phyloP scores from a whole-genome alignment of 2,113 vertebrate genomes.

The Sialia sialis region DNA sequence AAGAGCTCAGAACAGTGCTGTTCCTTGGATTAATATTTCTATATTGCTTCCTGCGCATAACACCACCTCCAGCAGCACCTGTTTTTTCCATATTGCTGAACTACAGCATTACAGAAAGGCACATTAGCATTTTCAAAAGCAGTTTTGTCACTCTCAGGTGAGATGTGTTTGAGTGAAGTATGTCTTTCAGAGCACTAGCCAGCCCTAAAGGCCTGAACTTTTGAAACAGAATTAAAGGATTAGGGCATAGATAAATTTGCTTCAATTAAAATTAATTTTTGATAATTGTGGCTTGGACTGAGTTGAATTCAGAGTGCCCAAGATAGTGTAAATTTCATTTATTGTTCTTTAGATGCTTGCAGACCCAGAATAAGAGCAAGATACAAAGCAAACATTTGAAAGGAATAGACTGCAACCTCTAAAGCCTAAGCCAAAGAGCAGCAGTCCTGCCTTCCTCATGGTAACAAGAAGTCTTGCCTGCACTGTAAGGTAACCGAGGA shows the following conservation, averaged over 20 bases:
- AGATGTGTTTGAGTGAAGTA: neutral
- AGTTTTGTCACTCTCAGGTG: neutral
- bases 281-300: neutral
- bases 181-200: neutral
- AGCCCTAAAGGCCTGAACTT: neutral
- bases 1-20: neutral
- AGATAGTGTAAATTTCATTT: neutral
- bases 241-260: neutral
- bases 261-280: neutral
- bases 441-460: neutral
- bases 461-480: neutral
- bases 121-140: neutral
- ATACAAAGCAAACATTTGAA: neutral
- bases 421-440: neutral
- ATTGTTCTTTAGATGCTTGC: neutral
- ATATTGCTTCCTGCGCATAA: neutral
- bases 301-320: neutral
- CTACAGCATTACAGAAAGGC: neutral
- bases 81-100: neutral
- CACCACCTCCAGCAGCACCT: neutral
- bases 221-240: neutral
- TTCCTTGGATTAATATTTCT: neutral
- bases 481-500: neutral
- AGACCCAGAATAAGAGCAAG: neutral
- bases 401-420: neutral